phyloP scores from a whole-genome alignment of 2,797 vertebrate genomes.

The Halcyon badia region DNA sequence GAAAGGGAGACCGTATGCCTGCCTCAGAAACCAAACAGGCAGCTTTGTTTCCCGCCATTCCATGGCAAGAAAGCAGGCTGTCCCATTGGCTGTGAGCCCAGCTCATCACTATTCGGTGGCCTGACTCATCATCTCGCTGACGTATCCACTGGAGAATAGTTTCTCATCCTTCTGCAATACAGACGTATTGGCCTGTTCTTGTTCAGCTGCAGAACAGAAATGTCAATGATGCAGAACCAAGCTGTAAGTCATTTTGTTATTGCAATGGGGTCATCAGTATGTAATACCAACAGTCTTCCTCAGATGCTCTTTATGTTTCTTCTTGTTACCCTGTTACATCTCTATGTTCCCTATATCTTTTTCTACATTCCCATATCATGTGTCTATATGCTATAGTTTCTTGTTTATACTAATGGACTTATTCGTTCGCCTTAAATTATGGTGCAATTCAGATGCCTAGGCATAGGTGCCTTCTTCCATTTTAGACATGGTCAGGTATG shows the following conservation, averaged over 20 bases:
- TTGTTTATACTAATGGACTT: neutral
- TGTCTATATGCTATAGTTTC: neutral
- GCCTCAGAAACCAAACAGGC: neutral
- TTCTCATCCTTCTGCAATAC: neutral
- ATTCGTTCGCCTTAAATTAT: neutral
- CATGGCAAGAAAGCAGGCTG: neutral
- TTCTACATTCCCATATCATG: neutral
- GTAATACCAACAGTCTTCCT: neutral
- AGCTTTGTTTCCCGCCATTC: neutral
- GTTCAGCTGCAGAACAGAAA: neutral
- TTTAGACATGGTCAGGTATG: neutral
- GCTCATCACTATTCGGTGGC: neutral
- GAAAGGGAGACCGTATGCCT: neutral
- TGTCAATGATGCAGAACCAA: neutral
- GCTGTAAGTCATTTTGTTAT: neutral
- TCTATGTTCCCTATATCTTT: neutral
- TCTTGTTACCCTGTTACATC: neutral
- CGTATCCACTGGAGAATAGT: neutral
- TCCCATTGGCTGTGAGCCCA: neutral
- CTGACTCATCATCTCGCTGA: conserved; percentile 52
- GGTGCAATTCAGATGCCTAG: neutral
- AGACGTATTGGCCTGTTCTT: neutral
- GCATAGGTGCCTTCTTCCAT: neutral
- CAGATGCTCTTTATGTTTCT: neutral
- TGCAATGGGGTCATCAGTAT: neutral